Evolutionary conservation across 2,797 vertebrate species (phyloP), one percentile per base, ranked within the genome.

Genomic region (Meriones psammophilus): DNA sequence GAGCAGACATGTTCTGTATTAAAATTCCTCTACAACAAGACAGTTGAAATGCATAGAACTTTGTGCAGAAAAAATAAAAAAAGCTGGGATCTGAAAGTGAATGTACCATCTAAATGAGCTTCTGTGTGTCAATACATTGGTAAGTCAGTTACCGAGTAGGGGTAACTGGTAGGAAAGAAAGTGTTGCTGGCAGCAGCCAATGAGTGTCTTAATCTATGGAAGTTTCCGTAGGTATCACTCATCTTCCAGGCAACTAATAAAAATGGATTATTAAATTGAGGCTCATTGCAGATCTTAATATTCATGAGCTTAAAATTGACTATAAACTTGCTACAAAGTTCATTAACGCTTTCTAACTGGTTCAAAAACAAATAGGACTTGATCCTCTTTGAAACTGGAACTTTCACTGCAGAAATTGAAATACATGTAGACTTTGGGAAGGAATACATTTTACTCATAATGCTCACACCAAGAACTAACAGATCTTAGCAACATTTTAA

Each of bases 331-430:
- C 7, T 77, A 77, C 14, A 81, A 60, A n/a, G 39, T 76, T 68
- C 50, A 50, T 18, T 54, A 76, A 14, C 77, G 15, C 15, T 88
- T 77, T 36, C 18, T 28, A 64, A 33, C 46, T 46, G 8, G 8
- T 58, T 96, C 64, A 85, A 66, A 50, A 85, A 18, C n/a, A 71
- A 50, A 42, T 54, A 33, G 13, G 5, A 86, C 74, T 89, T 60
- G 20, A 74, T 92, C 20, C 8, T 39, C 13, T 58, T 64, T 56
- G 73, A 54, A 91, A 66, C 28, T 64, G 30, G 15, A 60, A 94
- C 77, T 36, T 88, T 58, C 66, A 50, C 22, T 68, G 30, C 39
- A 94, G 56, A 83, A 89, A 94, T 42, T 78, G 15, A 92, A 95
- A 83, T 60, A 69, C 2, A 88, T 17, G 18, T 86, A 92, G 87